Percentiles rank a stretch among this genome's conserved stretches.
Conservation (phyloP, 2,113 vertebrate genomes). For the Phalacrocorax carbo region DNA sequence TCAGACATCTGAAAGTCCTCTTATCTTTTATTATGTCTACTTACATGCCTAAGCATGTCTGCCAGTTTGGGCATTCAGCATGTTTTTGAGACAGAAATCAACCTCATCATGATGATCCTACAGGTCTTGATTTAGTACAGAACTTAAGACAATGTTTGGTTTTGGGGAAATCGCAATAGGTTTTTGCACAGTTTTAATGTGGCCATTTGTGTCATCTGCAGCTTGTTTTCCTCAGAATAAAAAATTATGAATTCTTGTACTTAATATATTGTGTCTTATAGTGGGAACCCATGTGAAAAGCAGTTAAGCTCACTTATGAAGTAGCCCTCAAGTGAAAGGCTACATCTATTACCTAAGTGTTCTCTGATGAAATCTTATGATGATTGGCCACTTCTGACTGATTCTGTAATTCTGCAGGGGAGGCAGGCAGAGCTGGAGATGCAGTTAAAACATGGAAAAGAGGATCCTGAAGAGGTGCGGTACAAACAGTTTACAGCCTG, state of each 20-base stretch:
- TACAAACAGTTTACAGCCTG: constrained; percentile 87
- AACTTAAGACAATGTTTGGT: neutral
- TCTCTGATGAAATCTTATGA: neutral
- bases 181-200: neutral
- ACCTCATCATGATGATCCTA: neutral
- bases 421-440: constrained; percentile 90
- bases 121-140: neutral
- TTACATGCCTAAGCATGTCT: neutral
- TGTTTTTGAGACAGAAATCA: neutral
- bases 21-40: neutral
- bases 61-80: neutral
- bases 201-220: neutral
- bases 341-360: neutral
- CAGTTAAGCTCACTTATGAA: neutral
- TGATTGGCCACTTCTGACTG: neutral
- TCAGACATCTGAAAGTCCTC: neutral
- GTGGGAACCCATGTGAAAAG: neutral
- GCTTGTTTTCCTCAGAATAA: neutral
- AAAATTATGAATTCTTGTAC: neutral
- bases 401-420: constrained; percentile 76
- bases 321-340: neutral
- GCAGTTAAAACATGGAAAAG: constrained; percentile 87
- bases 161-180: neutral
- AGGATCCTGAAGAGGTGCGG: constrained; percentile 83
- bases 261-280: neutral